phyloP scores from a whole-genome alignment of 2,888 invertebrate species.

The Drosophila melanosoma region DNA sequence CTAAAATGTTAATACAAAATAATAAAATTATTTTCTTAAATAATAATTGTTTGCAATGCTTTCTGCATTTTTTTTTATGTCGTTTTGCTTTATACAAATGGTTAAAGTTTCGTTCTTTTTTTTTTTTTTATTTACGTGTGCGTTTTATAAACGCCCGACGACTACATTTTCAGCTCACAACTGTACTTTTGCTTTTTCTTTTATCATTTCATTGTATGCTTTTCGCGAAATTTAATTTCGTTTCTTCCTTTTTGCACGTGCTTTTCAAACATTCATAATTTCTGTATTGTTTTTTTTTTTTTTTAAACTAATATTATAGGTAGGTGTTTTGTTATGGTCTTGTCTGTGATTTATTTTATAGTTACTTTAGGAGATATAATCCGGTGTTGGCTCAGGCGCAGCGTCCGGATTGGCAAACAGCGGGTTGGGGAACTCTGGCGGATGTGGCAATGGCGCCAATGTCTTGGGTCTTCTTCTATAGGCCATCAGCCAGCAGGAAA shows the following conservation, averaged over 20 bases:
- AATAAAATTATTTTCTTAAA: conserved; percentile 77
- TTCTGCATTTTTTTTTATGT: conserved; percentile 31
- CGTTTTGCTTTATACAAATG: conserved; percentile 54
- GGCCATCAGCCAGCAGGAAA: conserved; percentile 98
- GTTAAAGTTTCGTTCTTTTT: conserved; percentile 32
- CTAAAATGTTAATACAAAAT: conserved; percentile 70
- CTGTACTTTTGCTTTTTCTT: conserved; percentile 74
- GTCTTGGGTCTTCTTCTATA: conserved; percentile 94
- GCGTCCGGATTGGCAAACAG: conserved; percentile 93
- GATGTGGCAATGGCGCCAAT: conserved; percentile 96
- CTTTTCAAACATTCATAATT: conserved; percentile 71
- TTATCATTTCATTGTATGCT: conserved; percentile 33
- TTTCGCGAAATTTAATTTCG: conserved; percentile 62
- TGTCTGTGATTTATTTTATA: conserved; percentile 37
- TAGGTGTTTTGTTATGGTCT: conserved; percentile 47
- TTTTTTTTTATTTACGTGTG: conserved; percentile 27
- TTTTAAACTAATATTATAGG: conserved; percentile 67
- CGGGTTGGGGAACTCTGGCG: conserved; percentile 97
- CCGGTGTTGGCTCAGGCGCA: conserved; percentile 92
- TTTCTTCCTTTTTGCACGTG: conserved; percentile 81
- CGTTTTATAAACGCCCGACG: conserved; percentile 54
- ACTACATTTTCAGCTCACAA: conserved; percentile 67
- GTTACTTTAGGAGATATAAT: conserved; percentile 88
- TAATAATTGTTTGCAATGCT: conserved; percentile 50
- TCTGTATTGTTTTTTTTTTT: conserved; percentile 27